Evolutionary conservation across 2,888 invertebrate species (phyloP).

Genomic region (Bedellia somnulentella): DNA sequence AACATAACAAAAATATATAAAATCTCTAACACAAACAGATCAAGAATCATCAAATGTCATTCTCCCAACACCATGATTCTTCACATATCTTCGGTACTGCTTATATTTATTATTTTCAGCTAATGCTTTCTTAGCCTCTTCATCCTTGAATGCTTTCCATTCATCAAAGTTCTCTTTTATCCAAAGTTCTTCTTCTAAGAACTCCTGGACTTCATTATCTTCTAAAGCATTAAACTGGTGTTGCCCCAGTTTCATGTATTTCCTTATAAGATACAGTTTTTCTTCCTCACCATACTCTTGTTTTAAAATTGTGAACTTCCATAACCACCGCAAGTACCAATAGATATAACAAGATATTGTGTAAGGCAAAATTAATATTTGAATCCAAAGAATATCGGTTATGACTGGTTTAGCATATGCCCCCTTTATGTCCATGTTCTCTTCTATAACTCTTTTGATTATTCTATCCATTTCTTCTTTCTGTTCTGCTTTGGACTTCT

Average conservation of each 20-base stretch:
- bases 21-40: too few species aligned
- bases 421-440: conserved; percentile 93
- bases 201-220: conserved; percentile 73
- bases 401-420: conserved; percentile 86
- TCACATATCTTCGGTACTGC: conserved; percentile 86
- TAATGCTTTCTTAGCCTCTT: conserved; percentile 79
- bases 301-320: conserved; percentile 74
- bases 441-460: conserved; percentile 80
- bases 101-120: conserved; percentile 88
- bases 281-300: conserved; percentile 82
- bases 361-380: conserved; percentile 78
- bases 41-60: conserved; percentile 89
- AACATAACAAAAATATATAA: too few species aligned
- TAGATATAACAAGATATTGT: conserved; percentile 68
- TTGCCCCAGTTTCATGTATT: conserved; percentile 71
- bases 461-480: conserved; percentile 80
- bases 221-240: conserved; percentile 74
- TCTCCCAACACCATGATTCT: conserved; percentile 84
- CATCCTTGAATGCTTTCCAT: conserved; percentile 84
- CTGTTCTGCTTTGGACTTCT: conserved; percentile 63
- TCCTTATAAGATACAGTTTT: conserved; percentile 81
- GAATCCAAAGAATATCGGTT: conserved; percentile 80
- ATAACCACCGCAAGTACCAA: conserved; percentile 82
- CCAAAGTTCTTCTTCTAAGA: conserved; percentile 79
- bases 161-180: conserved; percentile 72